These are phyloP conservation scores for Prietella phreatophila DNA, from an alignment of 2,113 vertebrate species.

Conservation along the genomic window DNA sequence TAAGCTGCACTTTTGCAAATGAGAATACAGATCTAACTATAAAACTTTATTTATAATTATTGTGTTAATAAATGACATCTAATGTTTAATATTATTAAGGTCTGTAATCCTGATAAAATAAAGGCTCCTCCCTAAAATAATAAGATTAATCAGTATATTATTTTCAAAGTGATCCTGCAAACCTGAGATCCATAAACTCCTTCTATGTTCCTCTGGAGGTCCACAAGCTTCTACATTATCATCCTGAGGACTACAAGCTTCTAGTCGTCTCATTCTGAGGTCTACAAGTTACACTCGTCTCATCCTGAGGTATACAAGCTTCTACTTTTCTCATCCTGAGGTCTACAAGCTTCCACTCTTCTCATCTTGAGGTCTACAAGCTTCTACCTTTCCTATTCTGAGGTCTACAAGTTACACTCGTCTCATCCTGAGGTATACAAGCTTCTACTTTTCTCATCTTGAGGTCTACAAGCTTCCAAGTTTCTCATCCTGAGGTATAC, in stretches of 20 bases:
- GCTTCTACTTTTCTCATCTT: not conserved
- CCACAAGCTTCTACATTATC: not conserved
- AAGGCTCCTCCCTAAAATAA: not conserved
- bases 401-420: not conserved
- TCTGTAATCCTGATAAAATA: too few species aligned
- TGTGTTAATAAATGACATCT: not conserved
- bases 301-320: not conserved
- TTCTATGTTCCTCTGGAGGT: not conserved
- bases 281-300: not conserved
- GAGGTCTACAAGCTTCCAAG: not conserved
- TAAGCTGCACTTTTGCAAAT: not conserved
- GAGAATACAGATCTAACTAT: not conserved
- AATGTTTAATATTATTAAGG: not conserved
- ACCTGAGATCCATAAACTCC: not conserved
- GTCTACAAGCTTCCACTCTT: not conserved
- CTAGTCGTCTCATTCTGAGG: accelerated
- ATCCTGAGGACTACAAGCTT: not conserved
- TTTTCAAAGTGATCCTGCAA: not conserved
- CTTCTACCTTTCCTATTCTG: not conserved
- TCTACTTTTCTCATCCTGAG: not conserved
- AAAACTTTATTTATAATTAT: not conserved
- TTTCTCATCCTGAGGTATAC: not conserved
- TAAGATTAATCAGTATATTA: not conserved
- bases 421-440: not conserved
- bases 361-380: not conserved